These are phyloP conservation scores for Linnaemya vulpina DNA, from an alignment of 2,888 invertebrate species.

Conservation along the genomic window DNA sequence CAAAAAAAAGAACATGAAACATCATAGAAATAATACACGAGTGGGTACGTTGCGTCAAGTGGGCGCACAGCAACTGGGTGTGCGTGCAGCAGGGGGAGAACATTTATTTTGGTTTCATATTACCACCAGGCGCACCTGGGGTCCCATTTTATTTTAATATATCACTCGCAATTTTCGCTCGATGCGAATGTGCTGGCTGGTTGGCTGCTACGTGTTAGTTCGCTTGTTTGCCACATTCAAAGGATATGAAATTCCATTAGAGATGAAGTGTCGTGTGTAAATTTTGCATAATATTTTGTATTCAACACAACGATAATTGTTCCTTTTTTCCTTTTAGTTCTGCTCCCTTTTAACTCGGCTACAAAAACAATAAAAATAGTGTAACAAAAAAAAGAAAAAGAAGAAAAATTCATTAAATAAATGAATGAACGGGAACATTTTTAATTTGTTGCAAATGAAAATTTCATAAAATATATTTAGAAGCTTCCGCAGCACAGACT, in stretches of 20 bases:
- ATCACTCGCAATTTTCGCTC: conserved; percentile 20
- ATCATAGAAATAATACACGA: conserved; percentile 17
- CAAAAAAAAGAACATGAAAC: neutral
- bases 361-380: conserved; percentile 8
- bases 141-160: conserved; percentile 66
- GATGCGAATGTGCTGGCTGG: conserved; percentile 1
- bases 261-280: conserved; percentile 70
- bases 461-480: conserved; percentile 61
- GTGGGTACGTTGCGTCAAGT: neutral
- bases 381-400: conserved; percentile 61
- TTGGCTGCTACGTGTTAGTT: conserved; percentile 3
- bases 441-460: conserved; percentile 70
- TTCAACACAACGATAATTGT: conserved; percentile 12
- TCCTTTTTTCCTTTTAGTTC: neutral
- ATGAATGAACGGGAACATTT: conserved; percentile 60
- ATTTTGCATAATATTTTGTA: conserved; percentile 68
- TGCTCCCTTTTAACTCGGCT: neutral
- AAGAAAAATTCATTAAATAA: conserved; percentile 70
- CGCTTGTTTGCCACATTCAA: conserved; percentile 37
- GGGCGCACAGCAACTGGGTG: neutral
- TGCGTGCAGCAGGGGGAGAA: conserved; percentile 35
- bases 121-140: conserved; percentile 69
- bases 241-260: conserved; percentile 70
- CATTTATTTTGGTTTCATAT: conserved; percentile 71
- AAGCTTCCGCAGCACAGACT: conserved; percentile 16